Evolutionary conservation across 37 sponge, comb jelly and placozoan species (phyloP).

Genomic region (Trichoplax adhaerens): DNA sequence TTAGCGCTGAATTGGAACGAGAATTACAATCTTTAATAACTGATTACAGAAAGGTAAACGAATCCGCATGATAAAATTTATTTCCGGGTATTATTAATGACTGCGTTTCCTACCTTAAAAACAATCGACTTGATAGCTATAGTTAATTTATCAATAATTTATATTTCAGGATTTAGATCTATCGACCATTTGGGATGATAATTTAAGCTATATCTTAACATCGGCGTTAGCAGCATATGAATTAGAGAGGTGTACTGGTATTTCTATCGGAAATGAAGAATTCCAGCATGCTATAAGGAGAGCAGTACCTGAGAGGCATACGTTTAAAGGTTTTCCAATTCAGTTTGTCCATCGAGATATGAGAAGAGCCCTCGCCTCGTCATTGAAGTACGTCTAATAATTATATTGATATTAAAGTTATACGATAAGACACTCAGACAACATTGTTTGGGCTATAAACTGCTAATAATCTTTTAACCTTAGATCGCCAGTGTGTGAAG

Average conservation of each 20-base stretch:
- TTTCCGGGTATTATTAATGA: no score
- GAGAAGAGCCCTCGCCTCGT: slow-evolving; percentile 43
- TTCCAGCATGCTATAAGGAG: slow-evolving; percentile 78
- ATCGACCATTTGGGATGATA: slow-evolving; percentile 69
- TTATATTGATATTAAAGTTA: neutral
- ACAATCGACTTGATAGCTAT: neutral
- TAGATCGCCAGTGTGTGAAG: slow-evolving; percentile 79
- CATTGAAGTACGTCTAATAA: slow-evolving; percentile 44
- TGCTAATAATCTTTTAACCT: neutral
- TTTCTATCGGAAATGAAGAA: slow-evolving; percentile 64
- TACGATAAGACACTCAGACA: neutral
- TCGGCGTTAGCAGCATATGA: slow-evolving; percentile 88
- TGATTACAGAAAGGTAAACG: slow-evolving; percentile 29
- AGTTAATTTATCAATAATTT: neutral
- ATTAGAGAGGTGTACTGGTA: slow-evolving; percentile 60
- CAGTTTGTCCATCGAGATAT: slow-evolving; percentile 66
- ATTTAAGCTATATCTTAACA: slow-evolving; percentile 58
- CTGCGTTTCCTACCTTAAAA: no score
- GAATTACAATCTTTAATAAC: slow-evolving; percentile 38
- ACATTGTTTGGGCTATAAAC: neutral
- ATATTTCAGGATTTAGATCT: slow-evolving; percentile 48
- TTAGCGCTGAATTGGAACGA: slow-evolving; percentile 39
- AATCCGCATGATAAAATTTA: no score
- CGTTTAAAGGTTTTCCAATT: slow-evolving; percentile 94
- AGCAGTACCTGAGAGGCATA: slow-evolving; percentile 64